These are phyloP conservation scores for Serripes groenlandicus DNA, from an alignment of 2,888 invertebrate genomes.

Conservation along the genomic window DNA sequence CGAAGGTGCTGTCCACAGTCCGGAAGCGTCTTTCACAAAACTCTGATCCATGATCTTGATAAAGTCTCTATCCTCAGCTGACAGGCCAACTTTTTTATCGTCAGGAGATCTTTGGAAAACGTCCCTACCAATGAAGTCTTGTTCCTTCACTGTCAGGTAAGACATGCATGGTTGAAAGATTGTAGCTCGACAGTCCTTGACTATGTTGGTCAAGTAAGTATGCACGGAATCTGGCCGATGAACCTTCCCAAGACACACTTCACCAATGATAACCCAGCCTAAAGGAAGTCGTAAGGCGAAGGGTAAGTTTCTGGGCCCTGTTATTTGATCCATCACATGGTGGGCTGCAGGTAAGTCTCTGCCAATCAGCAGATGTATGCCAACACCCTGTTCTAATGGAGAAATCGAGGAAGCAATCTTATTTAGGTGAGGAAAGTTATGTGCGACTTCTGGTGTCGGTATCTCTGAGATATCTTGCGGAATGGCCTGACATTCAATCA, in stretches of 20 bases:
- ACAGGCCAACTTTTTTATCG: conserved; percentile 32
- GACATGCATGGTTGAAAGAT: conserved; percentile 14
- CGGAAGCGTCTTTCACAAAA: conserved; percentile 23
- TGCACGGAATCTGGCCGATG: conserved; percentile 9
- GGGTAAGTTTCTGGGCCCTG: background rate
- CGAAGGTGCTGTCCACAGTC: conserved; percentile 42
- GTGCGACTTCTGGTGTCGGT: conserved; percentile 27
- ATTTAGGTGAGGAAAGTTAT: background rate
- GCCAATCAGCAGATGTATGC: conserved; percentile 27
- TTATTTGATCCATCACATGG: conserved; percentile 24
- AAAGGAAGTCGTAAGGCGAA: conserved; percentile 30
- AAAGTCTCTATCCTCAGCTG: conserved; percentile 44
- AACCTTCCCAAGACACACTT: conserved; percentile 32
- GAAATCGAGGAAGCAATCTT: background rate
- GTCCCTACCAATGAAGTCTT: background rate
- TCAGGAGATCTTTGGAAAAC: conserved; percentile 20
- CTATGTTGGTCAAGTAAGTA: conserved; percentile 28
- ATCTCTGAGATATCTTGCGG: conserved; percentile 34
- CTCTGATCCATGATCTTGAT: conserved; percentile 30
- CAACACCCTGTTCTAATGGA: background rate
- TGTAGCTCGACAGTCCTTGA: conserved; percentile 20
- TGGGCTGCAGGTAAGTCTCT: conserved; percentile 16
- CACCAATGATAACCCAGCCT: conserved; percentile 41
- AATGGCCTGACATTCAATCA: conserved; percentile 43
- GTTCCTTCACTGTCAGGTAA: too few species aligned